Evolutionary conservation across 2,797 vertebrate species (phyloP), one percentile per base, ranked within the genome.

Genomic region (Hyperoplus lanceolatus): DNA sequence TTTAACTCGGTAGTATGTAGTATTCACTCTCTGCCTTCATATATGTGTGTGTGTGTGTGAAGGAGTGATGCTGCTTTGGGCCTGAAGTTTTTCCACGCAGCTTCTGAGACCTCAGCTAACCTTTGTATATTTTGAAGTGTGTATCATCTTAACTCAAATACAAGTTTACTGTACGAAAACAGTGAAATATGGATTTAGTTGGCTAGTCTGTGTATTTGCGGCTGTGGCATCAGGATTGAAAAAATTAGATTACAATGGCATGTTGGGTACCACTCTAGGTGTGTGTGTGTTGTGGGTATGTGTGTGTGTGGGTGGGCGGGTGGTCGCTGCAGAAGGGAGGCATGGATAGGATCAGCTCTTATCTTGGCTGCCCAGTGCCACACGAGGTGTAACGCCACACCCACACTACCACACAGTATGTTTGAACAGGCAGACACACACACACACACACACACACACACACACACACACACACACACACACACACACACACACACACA

Each of bases 361-460:
- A 96, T 96, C 95, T 95, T 93, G 91, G 93, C 91, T 94, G 92
- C 93, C 91, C 95, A 96, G 95, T 95, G 94, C 95, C 94, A 95
- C 94, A 90, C 94, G 94, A 95, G 91, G 95, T 95, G 95, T 95
- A 96, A 96, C 95, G 90, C 94, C 95, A 95, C 95, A 95, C 94
- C 95, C 94, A 93, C 93, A 84, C 94, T 92, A 90, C 93, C 92
- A 89, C 92, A 93, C 89, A 85, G 89, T 88, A 90, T 95, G 93
- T 96, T 95, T 96, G 92, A 94, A 91, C 91, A 93, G 90, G 64
- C 92, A 73, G 89, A 90, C 83, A 89, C 84, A 82, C 61, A 57
- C 66, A 77, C 73, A 80, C 81, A 84, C 77, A 75, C 69, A 61
- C 51, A 79, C 69, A 67, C 80, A 71, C 71, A 75, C 69, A 61